phyloP scores from a whole-genome alignment of 1,140 invertebrate genomes.

The Aethina tumida region DNA sequence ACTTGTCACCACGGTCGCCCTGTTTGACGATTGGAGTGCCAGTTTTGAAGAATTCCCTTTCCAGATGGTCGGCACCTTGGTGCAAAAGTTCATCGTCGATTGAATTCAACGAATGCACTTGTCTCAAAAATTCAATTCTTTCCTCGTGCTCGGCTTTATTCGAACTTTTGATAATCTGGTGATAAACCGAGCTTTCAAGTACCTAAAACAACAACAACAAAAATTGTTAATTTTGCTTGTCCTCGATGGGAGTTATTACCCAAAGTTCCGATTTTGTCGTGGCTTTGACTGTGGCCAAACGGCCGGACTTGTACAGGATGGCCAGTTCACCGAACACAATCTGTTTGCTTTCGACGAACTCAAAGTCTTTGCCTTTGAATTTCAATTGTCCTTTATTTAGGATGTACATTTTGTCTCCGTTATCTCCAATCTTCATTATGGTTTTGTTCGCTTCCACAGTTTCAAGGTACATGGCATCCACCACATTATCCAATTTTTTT shows the following conservation, averaged over 20 bases:
- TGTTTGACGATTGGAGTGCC: constrained; percentile 84
- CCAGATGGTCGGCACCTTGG: constrained; percentile 83
- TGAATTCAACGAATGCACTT: constrained; percentile 71
- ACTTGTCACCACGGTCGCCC: constrained; percentile 85
- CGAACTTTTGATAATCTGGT: constrained; percentile 78
- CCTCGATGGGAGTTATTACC: no score
- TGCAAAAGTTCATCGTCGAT: constrained; percentile 69
- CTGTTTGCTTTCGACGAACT: constrained; percentile 16
- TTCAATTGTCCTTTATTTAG: constrained; percentile 19
- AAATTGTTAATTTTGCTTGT: no score
- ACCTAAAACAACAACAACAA: no score
- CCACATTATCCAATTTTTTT: constrained; percentile 19
- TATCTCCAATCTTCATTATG: constrained; percentile 26
- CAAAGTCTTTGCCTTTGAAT: constrained; percentile 19
- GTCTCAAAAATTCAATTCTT: constrained; percentile 73
- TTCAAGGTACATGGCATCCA: constrained; percentile 23
- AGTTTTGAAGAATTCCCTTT: constrained; percentile 76
- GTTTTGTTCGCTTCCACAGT: constrained; percentile 17
- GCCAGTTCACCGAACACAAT: constrained; percentile 27
- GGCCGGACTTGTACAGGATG: constrained; percentile 25
- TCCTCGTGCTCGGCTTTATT: constrained; percentile 71
- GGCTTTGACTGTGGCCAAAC: constrained; percentile 19
- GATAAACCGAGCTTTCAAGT: constrained; percentile 76
- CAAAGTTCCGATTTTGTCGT: constrained; percentile 59
- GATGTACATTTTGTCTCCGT: constrained; percentile 25